Evolutionary conservation across 2,113 vertebrate genomes (phyloP).

Genomic region (Phylloscopus trochiloides): DNA sequence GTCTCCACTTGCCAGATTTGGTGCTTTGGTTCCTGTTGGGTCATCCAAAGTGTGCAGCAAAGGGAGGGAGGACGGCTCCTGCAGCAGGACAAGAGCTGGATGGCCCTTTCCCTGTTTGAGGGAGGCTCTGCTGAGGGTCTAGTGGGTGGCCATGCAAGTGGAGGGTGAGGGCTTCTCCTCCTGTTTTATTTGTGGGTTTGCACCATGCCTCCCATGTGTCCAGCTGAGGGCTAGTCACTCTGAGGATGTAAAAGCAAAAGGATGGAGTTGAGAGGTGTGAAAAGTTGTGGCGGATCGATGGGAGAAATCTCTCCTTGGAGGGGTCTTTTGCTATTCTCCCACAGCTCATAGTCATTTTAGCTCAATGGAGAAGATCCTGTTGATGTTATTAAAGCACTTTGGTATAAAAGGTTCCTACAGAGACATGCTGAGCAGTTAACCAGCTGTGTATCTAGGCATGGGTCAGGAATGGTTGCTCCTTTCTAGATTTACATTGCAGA

Average conservation of each 20-base stretch:
- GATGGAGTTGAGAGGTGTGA: not conserved
- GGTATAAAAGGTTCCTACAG: not conserved
- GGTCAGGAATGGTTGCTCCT: not conserved
- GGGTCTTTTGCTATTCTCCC: not conserved
- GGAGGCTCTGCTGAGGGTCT: fast-evolving
- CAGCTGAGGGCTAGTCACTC: not conserved
- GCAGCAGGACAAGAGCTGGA: not conserved
- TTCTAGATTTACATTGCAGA: not conserved
- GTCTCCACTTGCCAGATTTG: fast-evolving
- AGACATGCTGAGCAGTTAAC: not conserved
- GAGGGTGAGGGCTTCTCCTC: fast-evolving
- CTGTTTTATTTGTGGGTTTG: not conserved
- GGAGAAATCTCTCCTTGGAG: not conserved
- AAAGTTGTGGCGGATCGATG: not conserved
- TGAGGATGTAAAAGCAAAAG: fast-evolving
- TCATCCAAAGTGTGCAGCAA: not conserved
- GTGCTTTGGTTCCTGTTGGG: fast-evolving
- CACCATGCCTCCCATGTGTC: fast-evolving
- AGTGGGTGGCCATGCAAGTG: fast-evolving
- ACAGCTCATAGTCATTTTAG: not conserved
- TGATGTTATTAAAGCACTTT: not conserved
- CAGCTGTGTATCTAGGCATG: fast-evolving
- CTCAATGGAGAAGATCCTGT: not conserved
- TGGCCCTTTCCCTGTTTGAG: fast-evolving
- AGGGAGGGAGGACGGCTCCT: not conserved